Conservation (phyloP, 1,140 invertebrate genomes). For the Homarus americanus region DNA sequence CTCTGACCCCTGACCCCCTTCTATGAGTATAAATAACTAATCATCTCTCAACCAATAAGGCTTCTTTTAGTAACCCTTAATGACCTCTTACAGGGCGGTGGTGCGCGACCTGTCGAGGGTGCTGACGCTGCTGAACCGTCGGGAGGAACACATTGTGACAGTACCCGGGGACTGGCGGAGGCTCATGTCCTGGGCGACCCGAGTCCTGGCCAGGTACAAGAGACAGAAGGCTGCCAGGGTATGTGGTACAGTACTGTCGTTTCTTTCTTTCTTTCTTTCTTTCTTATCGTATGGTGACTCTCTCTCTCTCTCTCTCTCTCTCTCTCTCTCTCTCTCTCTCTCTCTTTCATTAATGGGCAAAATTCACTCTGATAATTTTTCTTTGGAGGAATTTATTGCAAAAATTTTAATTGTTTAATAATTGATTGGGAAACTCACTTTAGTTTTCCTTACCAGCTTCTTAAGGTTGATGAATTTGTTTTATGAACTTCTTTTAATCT, state of each 20-base stretch:
- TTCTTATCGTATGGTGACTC: not conserved
- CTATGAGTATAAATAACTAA: too few relatives aligned
- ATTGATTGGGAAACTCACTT: too few relatives aligned
- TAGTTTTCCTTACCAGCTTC: too few relatives aligned
- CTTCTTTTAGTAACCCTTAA: not conserved
- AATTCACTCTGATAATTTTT: too few relatives aligned
- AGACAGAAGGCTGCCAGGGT: slow-evolving; percentile 81
- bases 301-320: not conserved
- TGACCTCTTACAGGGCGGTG: slow-evolving; percentile 83
- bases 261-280: not conserved
- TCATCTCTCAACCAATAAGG: too few relatives aligned
- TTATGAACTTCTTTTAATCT: too few relatives aligned
- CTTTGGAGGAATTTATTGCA: too few relatives aligned
- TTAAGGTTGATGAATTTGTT: too few relatives aligned
- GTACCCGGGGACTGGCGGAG: slow-evolving; percentile 89
- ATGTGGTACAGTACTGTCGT: slow-evolving; percentile 50
- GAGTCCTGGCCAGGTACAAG: slow-evolving; percentile 85
- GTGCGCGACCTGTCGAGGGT: slow-evolving; percentile 87
- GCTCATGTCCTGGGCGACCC: slow-evolving; percentile 86
- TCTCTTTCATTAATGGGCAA: too few relatives aligned
- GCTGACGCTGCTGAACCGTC: slow-evolving; percentile 85
- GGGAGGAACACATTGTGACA: slow-evolving; percentile 83
- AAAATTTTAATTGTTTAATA: too few relatives aligned
- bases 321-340: not conserved
- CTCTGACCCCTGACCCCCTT: not conserved